Evolutionary conservation across 2,113 vertebrate genomes (phyloP).

Genomic region (Marcusenius ussheri): DNA sequence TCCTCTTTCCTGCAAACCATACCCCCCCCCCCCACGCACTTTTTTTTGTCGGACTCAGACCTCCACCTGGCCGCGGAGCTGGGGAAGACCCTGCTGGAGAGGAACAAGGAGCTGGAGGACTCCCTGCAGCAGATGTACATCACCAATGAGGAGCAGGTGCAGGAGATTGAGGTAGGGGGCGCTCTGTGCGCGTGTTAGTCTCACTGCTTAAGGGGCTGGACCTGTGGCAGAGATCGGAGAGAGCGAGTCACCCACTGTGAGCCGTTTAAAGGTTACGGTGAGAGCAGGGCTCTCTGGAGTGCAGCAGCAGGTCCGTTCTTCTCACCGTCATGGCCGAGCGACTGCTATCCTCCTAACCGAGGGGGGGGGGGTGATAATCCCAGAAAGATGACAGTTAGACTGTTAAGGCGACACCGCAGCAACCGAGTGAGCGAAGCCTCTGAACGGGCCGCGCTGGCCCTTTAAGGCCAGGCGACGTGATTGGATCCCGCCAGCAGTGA

Average conservation of each 20-base stretch:
- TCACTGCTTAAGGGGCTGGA: background rate
- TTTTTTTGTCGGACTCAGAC: background rate
- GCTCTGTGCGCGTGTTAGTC: background rate
- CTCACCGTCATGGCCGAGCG: background rate
- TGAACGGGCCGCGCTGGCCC: background rate
- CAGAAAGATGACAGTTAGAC: background rate
- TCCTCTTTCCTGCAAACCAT: background rate
- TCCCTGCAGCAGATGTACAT: constrained; percentile 81
- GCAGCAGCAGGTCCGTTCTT: background rate
- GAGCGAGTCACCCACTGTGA: background rate
- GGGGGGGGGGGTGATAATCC: background rate
- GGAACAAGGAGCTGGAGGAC: constrained; percentile 95
- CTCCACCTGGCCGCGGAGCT: constrained; percentile 76
- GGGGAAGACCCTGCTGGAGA: constrained; percentile 90
- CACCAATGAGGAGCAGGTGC: constrained; percentile 92
- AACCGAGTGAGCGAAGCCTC: background rate
- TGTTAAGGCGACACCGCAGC: background rate
- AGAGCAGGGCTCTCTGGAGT: background rate
- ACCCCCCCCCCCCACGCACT: background rate
- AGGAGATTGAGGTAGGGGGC: constrained; percentile 83
- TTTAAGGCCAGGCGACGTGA: background rate
- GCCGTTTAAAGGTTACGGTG: background rate
- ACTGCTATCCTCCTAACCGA: background rate
- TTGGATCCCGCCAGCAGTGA: background rate
- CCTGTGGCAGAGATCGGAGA: background rate